Evolutionary conservation across 2,113 vertebrate species (phyloP).

Genomic region (Manacus vitellinus): DNA sequence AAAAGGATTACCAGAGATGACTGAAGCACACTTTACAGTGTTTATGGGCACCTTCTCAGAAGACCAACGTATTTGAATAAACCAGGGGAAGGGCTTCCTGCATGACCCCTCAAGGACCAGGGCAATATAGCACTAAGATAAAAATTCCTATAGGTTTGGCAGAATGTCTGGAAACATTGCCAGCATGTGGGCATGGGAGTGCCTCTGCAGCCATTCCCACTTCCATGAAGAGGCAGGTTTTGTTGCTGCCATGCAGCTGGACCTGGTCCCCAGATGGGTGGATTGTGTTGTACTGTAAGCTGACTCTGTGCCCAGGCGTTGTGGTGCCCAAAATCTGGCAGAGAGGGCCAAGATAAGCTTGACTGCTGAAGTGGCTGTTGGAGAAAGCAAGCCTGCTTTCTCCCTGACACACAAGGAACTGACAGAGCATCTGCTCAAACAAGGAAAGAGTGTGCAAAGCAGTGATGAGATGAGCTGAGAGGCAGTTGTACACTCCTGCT

Average conservation of each 20-base stretch:
- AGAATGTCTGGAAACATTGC: accelerated
- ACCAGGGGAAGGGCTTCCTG: neutral
- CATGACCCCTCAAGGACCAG: accelerated
- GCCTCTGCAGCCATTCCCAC: neutral
- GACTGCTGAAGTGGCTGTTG: neutral
- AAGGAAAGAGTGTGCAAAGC: neutral
- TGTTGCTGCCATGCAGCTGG: neutral
- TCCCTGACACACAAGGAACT: accelerated
- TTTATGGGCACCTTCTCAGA: neutral
- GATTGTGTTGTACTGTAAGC: neutral
- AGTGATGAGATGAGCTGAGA: neutral
- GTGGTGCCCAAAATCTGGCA: neutral
- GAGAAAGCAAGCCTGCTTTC: neutral
- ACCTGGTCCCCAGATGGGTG: neutral
- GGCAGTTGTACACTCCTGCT: neutral
- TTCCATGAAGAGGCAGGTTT: neutral
- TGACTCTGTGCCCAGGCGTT: neutral
- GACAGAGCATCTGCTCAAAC: neutral
- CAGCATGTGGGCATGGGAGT: neutral
- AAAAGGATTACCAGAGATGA: neutral
- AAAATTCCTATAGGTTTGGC: neutral
- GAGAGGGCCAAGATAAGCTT: neutral
- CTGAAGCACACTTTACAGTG: neutral
- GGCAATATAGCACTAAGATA: neutral
- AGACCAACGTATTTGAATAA: neutral